These are phyloP conservation scores for Archilochus colubris DNA, from an alignment of 2,113 vertebrate genomes.

Conservation along the genomic window DNA sequence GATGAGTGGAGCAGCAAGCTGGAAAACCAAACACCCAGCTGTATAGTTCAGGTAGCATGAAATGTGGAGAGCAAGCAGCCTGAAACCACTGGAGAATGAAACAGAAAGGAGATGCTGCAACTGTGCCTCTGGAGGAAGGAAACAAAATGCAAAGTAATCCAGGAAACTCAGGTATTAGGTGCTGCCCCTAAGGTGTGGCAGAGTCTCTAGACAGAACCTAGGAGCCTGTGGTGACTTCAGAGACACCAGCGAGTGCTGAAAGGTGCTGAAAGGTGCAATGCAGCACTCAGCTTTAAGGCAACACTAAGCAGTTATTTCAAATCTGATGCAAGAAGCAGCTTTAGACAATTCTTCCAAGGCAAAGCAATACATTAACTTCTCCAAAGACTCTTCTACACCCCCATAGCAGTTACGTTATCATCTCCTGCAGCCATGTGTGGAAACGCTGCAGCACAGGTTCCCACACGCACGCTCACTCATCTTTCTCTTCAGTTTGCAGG, in stretches of 20 bases:
- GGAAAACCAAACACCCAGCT: background rate
- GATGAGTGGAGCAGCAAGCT: background rate
- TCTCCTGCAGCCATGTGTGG: fast-evolving
- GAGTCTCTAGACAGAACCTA: background rate
- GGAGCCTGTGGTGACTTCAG: background rate
- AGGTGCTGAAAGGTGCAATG: background rate
- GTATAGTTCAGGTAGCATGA: background rate
- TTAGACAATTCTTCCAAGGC: background rate
- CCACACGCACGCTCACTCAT: background rate
- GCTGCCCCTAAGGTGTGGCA: background rate
- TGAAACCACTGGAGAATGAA: fast-evolving
- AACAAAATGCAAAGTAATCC: background rate
- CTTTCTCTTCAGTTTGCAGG: background rate
- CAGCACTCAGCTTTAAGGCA: background rate
- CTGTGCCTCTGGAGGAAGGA: background rate
- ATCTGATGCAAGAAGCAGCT: background rate
- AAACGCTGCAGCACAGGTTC: background rate
- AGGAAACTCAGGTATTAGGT: fast-evolving
- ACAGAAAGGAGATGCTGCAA: background rate
- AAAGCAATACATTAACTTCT: background rate
- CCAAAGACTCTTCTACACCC: background rate
- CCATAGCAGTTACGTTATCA: background rate
- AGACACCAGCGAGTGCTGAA: background rate
- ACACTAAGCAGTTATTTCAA: background rate
- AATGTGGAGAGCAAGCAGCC: background rate